Conservation (phyloP, 2,797 vertebrate species). For the Gallirallus australis region DNA sequence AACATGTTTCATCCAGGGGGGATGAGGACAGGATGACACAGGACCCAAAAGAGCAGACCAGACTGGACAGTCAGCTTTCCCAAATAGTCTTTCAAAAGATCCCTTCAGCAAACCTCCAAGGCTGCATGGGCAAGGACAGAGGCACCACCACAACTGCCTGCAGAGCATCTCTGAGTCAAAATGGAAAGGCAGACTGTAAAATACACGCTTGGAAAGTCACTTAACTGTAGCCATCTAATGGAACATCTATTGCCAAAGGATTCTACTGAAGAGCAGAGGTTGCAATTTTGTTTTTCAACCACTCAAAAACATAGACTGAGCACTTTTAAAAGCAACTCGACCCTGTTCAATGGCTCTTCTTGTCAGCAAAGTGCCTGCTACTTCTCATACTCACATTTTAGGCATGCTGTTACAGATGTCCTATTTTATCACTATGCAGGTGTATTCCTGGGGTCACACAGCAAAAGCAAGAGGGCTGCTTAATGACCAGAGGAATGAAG, state of each 20-base stretch:
- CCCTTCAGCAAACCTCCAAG: neutral
- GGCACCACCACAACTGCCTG: neutral
- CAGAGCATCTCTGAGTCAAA: neutral
- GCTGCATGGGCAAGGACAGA: neutral
- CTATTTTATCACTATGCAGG: neutral
- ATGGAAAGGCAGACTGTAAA: neutral
- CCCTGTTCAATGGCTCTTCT: neutral
- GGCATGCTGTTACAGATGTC: neutral
- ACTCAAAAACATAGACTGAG: neutral
- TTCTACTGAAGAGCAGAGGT: neutral
- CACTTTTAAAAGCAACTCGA: neutral
- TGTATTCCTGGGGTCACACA: neutral
- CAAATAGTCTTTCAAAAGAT: neutral
- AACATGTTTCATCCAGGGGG: fast-evolving
- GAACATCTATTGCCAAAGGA: neutral
- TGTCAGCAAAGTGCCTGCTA: neutral
- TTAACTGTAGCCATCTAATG: neutral
- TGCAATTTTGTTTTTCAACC: neutral
- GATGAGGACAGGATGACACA: too few relatives aligned
- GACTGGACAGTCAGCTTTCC: neutral
- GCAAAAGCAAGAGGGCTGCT: neutral
- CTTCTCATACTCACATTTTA: neutral
- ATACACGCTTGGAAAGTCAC: neutral
- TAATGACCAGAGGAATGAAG: neutral
- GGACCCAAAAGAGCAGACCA: neutral